These are phyloP conservation scores for Scrobipalpa costella DNA, from an alignment of 2,888 invertebrate species.

Conservation along the genomic window DNA sequence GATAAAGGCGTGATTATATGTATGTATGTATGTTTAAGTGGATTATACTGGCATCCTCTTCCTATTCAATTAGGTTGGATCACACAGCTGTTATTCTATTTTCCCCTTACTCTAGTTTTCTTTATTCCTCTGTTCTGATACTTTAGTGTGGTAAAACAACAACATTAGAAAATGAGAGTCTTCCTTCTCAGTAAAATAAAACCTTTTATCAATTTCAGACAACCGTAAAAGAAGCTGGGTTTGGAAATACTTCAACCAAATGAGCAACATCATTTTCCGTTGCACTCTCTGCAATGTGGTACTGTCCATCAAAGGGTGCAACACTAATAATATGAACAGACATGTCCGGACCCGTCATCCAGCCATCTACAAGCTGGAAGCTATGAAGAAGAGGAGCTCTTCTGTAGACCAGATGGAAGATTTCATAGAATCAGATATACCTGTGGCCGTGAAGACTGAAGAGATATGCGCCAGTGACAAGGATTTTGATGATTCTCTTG, in stretches of 20 bases:
- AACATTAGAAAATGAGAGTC: no score
- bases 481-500: conserved; percentile 36
- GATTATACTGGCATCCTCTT: no score
- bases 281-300: conserved; percentile 69
- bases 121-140: no score
- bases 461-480: conserved; percentile 53
- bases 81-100: no score
- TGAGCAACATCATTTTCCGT: conserved; percentile 67
- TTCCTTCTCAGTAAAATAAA: not conserved
- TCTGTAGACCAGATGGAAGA: conserved; percentile 34
- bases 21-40: no score
- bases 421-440: conserved; percentile 46
- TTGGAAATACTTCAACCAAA: conserved; percentile 72
- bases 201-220: conserved; percentile 41
- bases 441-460: conserved; percentile 52
- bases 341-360: conserved; percentile 67
- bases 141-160: no score
- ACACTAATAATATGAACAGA: conserved; percentile 74
- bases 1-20: no score
- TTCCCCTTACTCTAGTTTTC: no score
- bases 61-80: no score
- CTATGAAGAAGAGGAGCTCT: conserved; percentile 41
- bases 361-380: conserved; percentile 55
- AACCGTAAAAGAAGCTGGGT: conserved; percentile 72
- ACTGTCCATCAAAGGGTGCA: conserved; percentile 72